A percentile compares a stretch with the other conserved stretches of the same genome.
Conservation (phyloP, 2,113 vertebrate genomes). For the Meleagris gallopavo region DNA sequence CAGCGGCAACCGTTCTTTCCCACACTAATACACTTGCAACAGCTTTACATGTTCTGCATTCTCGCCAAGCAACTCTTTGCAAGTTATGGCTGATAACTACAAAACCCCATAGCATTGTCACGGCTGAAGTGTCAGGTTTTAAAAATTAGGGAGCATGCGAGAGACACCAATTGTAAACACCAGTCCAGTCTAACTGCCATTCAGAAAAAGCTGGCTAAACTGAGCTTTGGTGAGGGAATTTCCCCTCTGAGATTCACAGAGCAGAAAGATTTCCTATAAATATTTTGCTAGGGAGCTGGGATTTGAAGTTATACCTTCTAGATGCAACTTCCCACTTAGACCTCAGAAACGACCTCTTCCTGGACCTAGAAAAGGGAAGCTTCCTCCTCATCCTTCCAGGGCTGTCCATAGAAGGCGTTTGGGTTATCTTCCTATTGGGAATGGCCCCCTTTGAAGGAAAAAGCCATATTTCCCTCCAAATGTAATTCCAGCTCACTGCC, state of each 20-base stretch:
- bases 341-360: neutral
- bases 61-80: neutral
- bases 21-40: neutral
- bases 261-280: neutral
- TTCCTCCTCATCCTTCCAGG: neutral
- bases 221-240: neutral
- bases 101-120: neutral
- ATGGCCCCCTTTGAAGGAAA: neutral
- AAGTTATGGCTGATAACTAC: neutral
- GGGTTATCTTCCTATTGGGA: neutral
- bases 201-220: conserved; percentile 20
- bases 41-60: conserved; percentile 30
- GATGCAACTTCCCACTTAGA: neutral
- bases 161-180: neutral
- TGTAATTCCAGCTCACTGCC: neutral
- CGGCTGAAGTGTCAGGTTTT: neutral
- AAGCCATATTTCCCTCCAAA: neutral
- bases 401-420: neutral
- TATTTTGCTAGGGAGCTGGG: neutral
- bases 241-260: neutral
- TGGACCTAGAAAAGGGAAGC: neutral
- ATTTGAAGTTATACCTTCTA: neutral
- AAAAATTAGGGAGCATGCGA: neutral
- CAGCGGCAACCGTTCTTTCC: neutral
- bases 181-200: neutral